Evolutionary conservation across 2,797 vertebrate genomes (phyloP).

Genomic region (Remorina albescens): DNA sequence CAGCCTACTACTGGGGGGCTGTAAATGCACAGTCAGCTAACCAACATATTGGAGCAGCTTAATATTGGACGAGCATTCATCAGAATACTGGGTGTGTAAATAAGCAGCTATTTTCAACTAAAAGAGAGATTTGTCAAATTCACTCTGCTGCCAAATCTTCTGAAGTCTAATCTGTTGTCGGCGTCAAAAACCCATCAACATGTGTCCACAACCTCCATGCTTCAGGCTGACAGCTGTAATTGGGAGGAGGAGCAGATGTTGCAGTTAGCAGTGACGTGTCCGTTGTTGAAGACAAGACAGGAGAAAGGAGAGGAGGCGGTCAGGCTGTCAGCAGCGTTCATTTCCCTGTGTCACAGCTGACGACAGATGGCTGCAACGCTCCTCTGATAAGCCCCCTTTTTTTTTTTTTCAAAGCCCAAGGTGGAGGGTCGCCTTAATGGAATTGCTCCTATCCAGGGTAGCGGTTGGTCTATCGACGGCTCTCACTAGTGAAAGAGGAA

Average conservation of each 20-base stretch:
- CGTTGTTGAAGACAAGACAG: constrained; percentile 32
- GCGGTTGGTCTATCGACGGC: constrained; percentile 74
- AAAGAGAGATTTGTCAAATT: neutral
- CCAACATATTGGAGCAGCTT: neutral
- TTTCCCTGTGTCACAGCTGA: constrained; percentile 39
- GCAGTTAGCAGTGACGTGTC: constrained; percentile 4
- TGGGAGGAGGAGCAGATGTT: constrained; percentile 8
- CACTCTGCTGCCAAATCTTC: neutral
- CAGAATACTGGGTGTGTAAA: neutral
- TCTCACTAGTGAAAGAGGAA: constrained; percentile 69
- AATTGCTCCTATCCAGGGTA: constrained; percentile 74
- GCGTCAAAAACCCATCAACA: neutral
- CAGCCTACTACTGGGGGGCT: no score
- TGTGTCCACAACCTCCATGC: neutral
- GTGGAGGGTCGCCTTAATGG: constrained; percentile 74
- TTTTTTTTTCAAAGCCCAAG: constrained; percentile 49
- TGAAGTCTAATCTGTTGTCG: neutral
- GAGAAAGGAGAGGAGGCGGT: constrained; percentile 35
- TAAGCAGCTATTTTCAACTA: neutral
- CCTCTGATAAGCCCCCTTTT: constrained; percentile 70
- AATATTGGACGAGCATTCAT: neutral
- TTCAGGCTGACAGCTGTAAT: constrained; percentile 14
- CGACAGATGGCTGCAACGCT: constrained; percentile 59
- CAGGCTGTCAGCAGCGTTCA: constrained; percentile 42
- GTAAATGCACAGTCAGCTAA: neutral